Conservation (phyloP, 2,888 invertebrate species). For the Endomychus coccineus region DNA sequence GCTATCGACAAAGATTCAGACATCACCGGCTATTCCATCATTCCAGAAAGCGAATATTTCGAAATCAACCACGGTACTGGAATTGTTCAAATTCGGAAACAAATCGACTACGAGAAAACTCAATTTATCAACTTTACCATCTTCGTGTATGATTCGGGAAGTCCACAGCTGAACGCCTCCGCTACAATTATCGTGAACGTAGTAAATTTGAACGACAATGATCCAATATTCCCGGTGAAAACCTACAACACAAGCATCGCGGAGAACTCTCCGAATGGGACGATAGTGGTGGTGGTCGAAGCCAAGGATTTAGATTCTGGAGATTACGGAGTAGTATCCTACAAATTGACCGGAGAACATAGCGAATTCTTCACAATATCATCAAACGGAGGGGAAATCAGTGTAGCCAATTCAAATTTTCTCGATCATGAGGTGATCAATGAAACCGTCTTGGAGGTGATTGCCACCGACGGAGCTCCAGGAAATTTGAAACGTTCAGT, state of each 20-base stretch:
- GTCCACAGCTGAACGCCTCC: constrained; percentile 71
- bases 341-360: constrained; percentile 68
- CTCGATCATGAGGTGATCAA: constrained; percentile 71
- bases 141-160: constrained; percentile 77
- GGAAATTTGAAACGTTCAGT: constrained; percentile 58
- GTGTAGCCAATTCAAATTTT: constrained; percentile 61
- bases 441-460: constrained; percentile 67
- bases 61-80: constrained; percentile 75
- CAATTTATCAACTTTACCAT: constrained; percentile 72
- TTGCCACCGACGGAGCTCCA: constrained; percentile 75
- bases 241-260: constrained; percentile 63
- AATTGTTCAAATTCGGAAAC: constrained; percentile 64
- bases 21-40: constrained; percentile 65
- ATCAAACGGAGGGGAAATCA: constrained; percentile 64
- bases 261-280: constrained; percentile 70
- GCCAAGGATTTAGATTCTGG: constrained; percentile 76
- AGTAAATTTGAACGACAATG: constrained; percentile 80
- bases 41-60: constrained; percentile 68
- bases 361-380: constrained; percentile 68
- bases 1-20: constrained; percentile 79
- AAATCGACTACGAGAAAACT: constrained; percentile 77
- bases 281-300: constrained; percentile 62
- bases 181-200: constrained; percentile 72
- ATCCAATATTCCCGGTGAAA: constrained; percentile 65
- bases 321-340: constrained; percentile 68